A percentile compares a stretch with the other conserved stretches of the same genome.
phyloP scores from a whole-genome alignment of 2,888 invertebrate species.

The Cheilosia vernalis region DNA sequence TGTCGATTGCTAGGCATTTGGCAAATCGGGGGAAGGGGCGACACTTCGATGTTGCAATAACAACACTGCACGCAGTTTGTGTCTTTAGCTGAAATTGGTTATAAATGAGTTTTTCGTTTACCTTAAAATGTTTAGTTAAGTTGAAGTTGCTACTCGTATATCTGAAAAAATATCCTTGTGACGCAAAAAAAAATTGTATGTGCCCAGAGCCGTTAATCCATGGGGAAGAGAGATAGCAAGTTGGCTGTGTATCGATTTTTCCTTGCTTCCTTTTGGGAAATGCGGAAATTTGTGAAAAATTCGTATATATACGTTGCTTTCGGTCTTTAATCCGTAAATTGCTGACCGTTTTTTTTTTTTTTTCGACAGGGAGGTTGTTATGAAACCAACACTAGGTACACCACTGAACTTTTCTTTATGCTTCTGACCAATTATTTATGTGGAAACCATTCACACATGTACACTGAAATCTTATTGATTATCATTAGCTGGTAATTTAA shows the following conservation, averaged over 20 bases:
- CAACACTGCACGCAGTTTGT: slow-evolving; percentile 50
- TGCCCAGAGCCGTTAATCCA: slow-evolving; percentile 58
- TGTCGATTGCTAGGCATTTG: not conserved
- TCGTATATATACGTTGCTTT: slow-evolving; percentile 14
- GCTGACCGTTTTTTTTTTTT: slow-evolving; percentile 6
- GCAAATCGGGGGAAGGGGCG: not conserved
- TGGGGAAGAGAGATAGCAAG: slow-evolving; percentile 22
- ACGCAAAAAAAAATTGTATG: slow-evolving; percentile 18
- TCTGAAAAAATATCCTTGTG: slow-evolving; percentile 64
- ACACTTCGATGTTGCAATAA: slow-evolving; percentile 55
- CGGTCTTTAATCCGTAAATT: slow-evolving; percentile 36
- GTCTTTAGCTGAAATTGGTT: not conserved
- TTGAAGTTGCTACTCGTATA: slow-evolving; percentile 10
- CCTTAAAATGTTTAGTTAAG: slow-evolving; percentile 8
- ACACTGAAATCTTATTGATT: slow-evolving; percentile 62
- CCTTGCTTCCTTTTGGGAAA: slow-evolving; percentile 40
- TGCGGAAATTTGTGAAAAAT: slow-evolving; percentile 40
- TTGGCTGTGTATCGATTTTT: slow-evolving; percentile 51
- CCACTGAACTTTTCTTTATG: slow-evolving; percentile 42
- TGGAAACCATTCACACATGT: slow-evolving; percentile 32
- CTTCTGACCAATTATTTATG: slow-evolving; percentile 2
- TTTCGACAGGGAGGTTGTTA: slow-evolving; percentile 33
- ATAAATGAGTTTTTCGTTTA: slow-evolving; percentile 9
- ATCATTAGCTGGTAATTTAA: slow-evolving; percentile 28
- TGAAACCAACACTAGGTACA: slow-evolving; percentile 54